phyloP scores from a whole-genome alignment of 2,113 vertebrate genomes.

The Gavia stellata region DNA sequence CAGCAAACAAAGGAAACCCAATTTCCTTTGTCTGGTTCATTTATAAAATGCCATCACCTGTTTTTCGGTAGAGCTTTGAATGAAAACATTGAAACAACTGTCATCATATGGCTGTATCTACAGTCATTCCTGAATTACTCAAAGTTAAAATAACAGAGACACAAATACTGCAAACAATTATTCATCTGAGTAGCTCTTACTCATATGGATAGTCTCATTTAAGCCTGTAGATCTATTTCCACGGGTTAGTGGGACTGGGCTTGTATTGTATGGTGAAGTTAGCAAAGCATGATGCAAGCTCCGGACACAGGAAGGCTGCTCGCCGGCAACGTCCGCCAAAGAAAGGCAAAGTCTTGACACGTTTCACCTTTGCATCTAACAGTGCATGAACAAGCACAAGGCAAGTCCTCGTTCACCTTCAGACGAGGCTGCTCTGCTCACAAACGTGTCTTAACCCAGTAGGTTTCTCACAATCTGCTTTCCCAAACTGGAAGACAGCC shows the following conservation, averaged over 20 bases:
- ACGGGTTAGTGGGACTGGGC: neutral
- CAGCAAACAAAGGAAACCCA: slow-evolving; percentile 30
- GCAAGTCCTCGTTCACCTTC: fast-evolving
- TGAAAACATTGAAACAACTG: slow-evolving; percentile 33
- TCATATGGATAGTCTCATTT: neutral
- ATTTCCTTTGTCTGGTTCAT: neutral
- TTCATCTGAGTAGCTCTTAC: slow-evolving; percentile 36
- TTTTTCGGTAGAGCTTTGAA: neutral
- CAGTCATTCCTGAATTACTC: slow-evolving; percentile 57
- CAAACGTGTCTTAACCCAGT: neutral
- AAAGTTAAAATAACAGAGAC: slow-evolving; percentile 46
- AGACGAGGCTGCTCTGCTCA: neutral
- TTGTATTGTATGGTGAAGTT: fast-evolving
- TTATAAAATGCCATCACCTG: slow-evolving; percentile 17
- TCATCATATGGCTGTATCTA: neutral
- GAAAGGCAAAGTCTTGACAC: neutral
- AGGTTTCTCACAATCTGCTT: neutral
- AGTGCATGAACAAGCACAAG: fast-evolving
- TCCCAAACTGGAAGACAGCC: neutral
- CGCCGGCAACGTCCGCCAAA: neutral
- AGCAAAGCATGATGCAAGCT: neutral
- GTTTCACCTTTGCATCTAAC: neutral
- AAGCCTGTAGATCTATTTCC: neutral
- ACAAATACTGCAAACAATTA: slow-evolving; percentile 7
- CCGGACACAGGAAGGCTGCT: neutral